Percentiles rank a stretch among this genome's conserved stretches.
Evolutionary conservation across 2,888 invertebrate species (phyloP).

Genomic region (Dyspetes luteomarginatus): DNA sequence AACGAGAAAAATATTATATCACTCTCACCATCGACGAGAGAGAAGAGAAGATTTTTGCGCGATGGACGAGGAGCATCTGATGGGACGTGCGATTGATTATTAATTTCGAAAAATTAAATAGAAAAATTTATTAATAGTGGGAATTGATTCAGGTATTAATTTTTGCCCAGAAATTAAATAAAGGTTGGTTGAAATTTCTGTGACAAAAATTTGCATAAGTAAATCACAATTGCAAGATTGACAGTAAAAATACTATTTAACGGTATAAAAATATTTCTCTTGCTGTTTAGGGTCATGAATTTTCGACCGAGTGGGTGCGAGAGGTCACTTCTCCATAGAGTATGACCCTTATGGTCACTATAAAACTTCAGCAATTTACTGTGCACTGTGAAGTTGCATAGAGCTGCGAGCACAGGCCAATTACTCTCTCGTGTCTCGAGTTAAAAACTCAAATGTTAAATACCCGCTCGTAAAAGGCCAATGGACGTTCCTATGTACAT

Average conservation of each 20-base stretch:
- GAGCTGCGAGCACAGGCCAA: not conserved
- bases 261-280: not conserved
- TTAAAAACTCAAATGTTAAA: conserved; percentile 50
- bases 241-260: not conserved
- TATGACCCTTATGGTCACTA: not conserved
- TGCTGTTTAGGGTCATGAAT: not conserved
- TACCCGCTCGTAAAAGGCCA: conserved; percentile 38
- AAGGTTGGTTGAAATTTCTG: no score
- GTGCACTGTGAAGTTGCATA: not conserved
- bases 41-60: not conserved
- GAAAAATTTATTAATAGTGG: no score
- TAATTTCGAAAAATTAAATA: no score
- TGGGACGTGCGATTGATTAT: no score
- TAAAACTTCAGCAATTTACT: not conserved
- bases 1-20: not conserved
- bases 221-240: no score
- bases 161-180: no score
- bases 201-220: no score
- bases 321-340: not conserved
- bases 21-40: not conserved
- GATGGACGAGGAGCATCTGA: not conserved
- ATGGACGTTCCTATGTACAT: not conserved
- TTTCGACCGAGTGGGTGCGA: not conserved
- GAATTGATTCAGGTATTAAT: no score
- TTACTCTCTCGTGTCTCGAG: conserved; percentile 22